Conservation (phyloP, 2,888 invertebrate species). For the Stenodera caucasica region DNA sequence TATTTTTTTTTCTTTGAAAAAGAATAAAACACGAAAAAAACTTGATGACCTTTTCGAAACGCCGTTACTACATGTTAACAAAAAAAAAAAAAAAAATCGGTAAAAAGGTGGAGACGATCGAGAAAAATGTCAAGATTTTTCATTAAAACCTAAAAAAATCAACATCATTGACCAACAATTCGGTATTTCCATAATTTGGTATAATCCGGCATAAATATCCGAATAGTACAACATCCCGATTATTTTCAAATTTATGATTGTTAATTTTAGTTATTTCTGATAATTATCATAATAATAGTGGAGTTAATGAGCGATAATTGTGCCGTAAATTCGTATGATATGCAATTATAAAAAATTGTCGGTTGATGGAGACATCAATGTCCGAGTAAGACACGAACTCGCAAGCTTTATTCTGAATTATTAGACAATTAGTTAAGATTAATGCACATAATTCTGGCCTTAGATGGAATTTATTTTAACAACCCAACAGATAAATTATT, state of each 20-base stretch:
- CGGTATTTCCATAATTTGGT: no score
- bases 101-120: no score
- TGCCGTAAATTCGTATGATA: conserved; percentile 30
- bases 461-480: conserved; percentile 44
- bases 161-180: no score
- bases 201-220: no score
- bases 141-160: neutral
- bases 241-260: no score
- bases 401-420: conserved; percentile 48
- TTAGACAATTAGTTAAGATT: conserved; percentile 51
- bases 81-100: neutral
- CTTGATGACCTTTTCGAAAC: conserved; percentile 1
- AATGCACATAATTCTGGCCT: conserved; percentile 50
- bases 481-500: conserved; percentile 34
- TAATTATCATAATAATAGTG: no score
- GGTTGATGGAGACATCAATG: conserved; percentile 49
- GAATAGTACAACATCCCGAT: no score
- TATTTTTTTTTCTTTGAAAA: neutral
- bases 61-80: neutral
- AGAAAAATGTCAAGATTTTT: neutral
- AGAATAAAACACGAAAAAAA: neutral
- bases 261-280: no score
- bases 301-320: conserved; percentile 29
- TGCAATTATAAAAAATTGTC: conserved; percentile 28
- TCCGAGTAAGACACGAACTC: conserved; percentile 47